Conservation (phyloP, 2,888 invertebrate species). For the Bruchidius siliquastri region DNA sequence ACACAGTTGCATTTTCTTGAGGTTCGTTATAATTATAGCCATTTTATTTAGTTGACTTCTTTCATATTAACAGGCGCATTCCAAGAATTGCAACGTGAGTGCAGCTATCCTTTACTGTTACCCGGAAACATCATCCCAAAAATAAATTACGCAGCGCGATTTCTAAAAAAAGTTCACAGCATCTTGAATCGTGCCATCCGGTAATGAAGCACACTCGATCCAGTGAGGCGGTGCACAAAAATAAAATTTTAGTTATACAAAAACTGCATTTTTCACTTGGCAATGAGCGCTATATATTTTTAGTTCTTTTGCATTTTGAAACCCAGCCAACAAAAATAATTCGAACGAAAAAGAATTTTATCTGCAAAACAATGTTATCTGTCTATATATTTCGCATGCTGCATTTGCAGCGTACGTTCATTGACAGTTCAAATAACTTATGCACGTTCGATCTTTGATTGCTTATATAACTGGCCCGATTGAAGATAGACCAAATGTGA, state of each 20-base stretch:
- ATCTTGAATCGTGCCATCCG: background rate
- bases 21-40: too few species aligned
- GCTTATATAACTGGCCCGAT: too few species aligned
- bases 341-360: slow-evolving; percentile 10
- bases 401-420: background rate
- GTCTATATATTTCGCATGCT: background rate
- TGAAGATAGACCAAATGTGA: too few species aligned
- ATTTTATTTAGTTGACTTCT: too few species aligned
- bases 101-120: background rate
- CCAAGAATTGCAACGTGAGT: background rate
- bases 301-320: slow-evolving; percentile 27
- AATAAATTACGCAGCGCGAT: background rate
- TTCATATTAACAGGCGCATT: background rate
- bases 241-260: background rate
- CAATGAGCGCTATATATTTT: slow-evolving; percentile 23
- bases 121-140: background rate
- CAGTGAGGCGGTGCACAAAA: background rate
- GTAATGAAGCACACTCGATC: background rate
- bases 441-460: background rate
- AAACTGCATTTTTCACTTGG: background rate
- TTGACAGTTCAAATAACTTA: background rate
- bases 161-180: background rate
- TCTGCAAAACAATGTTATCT: slow-evolving; percentile 3
- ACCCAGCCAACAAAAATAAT: slow-evolving; percentile 27
- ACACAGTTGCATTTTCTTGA: too few species aligned